phyloP scores from a whole-genome alignment of 1,140 invertebrate genomes.

The Phortica variegata region DNA sequence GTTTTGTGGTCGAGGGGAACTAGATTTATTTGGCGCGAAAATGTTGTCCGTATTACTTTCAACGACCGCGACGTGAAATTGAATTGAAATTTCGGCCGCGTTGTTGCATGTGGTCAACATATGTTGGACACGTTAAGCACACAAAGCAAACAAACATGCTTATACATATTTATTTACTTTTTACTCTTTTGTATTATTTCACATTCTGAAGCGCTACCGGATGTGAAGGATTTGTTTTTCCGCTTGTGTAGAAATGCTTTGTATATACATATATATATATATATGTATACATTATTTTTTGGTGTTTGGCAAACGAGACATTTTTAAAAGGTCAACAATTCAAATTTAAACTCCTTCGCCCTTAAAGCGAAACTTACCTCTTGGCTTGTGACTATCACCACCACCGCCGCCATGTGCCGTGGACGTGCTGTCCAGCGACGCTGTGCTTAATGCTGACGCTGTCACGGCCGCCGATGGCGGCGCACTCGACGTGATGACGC shows the following conservation, averaged over 20 bases:
- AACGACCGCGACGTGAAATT: slow-evolving; percentile 8
- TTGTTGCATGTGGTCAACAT: slow-evolving; percentile 28
- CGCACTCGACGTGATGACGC: slow-evolving; percentile 46
- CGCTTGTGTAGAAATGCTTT: slow-evolving; percentile 6
- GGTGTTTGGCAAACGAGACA: too few relatives aligned
- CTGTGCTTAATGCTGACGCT: slow-evolving; percentile 32
- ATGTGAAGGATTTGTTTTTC: slow-evolving; percentile 43
- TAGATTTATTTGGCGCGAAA: slow-evolving; percentile 26
- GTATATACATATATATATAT: too few relatives aligned
- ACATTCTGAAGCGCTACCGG: slow-evolving; percentile 23
- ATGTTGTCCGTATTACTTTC: background rate
- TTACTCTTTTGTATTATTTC: slow-evolving; percentile 40
- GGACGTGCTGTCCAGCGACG: slow-evolving; percentile 21
- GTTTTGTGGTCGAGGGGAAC: slow-evolving; percentile 32
- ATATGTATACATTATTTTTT: too few relatives aligned
- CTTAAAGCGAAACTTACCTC: slow-evolving; percentile 40
- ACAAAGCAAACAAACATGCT: too few relatives aligned
- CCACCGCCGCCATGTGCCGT: slow-evolving; percentile 25
- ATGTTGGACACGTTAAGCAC: slow-evolving; percentile 52
- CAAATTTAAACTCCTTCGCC: too few relatives aligned
- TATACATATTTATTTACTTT: too few relatives aligned
- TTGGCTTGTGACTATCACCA: slow-evolving; percentile 37
- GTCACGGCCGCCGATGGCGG: slow-evolving; percentile 22
- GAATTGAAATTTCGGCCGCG: slow-evolving; percentile 17
- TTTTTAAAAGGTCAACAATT: too few relatives aligned